phyloP scores from a whole-genome alignment of 2,797 vertebrate species.

The Sylvilagus floridanus region DNA sequence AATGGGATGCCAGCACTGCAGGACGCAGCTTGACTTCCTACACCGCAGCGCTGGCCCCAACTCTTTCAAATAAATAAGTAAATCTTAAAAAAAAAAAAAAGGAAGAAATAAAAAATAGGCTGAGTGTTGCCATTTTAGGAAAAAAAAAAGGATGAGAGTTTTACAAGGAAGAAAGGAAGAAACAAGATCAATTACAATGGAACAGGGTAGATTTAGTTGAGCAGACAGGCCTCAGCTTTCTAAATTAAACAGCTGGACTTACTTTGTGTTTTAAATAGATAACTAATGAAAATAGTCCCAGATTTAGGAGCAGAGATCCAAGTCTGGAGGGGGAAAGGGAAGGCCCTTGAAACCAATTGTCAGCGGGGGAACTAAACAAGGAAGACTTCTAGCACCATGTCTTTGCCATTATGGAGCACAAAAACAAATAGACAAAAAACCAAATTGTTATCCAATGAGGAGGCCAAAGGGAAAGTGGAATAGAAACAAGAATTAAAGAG shows the following conservation, averaged over 20 bases:
- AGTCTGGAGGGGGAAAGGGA: background rate
- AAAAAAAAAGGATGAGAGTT: background rate
- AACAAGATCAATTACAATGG: background rate
- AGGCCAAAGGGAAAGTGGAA: background rate
- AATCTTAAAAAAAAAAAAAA: too few relatives aligned
- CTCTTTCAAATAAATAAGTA: too few relatives aligned
- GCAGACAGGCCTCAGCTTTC: slow-evolving; percentile 17
- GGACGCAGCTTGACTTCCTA: too few relatives aligned
- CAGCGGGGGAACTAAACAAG: background rate
- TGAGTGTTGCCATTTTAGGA: too few relatives aligned
- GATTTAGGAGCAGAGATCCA: background rate
- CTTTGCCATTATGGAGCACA: background rate
- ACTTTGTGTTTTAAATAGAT: slow-evolving; percentile 68
- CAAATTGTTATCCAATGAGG: background rate
- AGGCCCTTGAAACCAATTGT: background rate
- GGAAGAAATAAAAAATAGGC: too few relatives aligned
- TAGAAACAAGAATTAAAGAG: background rate
- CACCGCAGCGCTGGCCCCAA: too few relatives aligned
- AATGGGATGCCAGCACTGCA: too few relatives aligned
- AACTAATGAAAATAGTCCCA: slow-evolving; percentile 37
- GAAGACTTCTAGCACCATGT: background rate
- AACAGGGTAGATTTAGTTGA: background rate
- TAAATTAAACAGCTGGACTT: slow-evolving; percentile 41
- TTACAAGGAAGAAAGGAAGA: slow-evolving; percentile 56
- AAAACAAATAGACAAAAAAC: background rate